Conservation (phyloP, 2,797 vertebrate genomes). For the Esox masquinongy region DNA sequence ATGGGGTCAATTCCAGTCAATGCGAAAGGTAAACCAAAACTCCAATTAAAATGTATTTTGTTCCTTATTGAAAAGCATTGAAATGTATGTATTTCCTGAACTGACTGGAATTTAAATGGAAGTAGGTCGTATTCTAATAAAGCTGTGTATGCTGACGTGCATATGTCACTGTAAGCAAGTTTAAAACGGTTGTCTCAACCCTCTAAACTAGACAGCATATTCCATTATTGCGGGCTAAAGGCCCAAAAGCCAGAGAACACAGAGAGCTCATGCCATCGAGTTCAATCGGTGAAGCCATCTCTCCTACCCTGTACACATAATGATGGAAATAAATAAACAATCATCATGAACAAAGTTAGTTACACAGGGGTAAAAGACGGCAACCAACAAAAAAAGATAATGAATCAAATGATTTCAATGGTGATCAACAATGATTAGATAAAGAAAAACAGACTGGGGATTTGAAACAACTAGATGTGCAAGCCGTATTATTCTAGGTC, state of each 20-base stretch:
- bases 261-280: neutral
- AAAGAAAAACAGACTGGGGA: conserved; percentile 11
- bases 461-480: conserved; percentile 8
- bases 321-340: conserved; percentile 9
- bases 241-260: neutral
- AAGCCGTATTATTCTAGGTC: conserved; percentile 2
- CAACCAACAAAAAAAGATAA: conserved; percentile 29
- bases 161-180: conserved; percentile 46
- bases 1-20: no score
- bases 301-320: neutral
- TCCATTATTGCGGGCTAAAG: neutral
- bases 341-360: conserved; percentile 30
- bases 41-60: no score
- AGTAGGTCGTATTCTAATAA: neutral
- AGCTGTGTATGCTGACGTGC: conserved; percentile 23
- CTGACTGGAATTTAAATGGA: neutral
- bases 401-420: conserved; percentile 44
- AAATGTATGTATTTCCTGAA: no score
- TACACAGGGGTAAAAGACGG: conserved; percentile 30
- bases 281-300: neutral
- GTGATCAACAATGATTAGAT: conserved; percentile 36
- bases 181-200: conserved; percentile 69
- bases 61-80: no score
- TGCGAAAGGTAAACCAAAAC: no score
- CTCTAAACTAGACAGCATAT: neutral